Conservation (phyloP, 2,113 vertebrate genomes). For the Lycaon pictus region DNA sequence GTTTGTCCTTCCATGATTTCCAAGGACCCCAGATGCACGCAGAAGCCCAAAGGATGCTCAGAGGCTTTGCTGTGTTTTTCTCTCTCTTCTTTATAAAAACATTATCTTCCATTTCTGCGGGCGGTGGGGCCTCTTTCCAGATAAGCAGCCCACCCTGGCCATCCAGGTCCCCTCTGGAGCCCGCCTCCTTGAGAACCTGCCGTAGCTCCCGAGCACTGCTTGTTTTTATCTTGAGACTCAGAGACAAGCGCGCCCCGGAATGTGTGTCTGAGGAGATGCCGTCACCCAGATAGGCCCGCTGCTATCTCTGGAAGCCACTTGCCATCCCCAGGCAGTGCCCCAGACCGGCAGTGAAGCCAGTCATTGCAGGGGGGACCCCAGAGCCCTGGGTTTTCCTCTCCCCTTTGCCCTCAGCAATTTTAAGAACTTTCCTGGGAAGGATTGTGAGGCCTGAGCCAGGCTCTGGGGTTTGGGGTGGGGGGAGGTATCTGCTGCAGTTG, state of each 20-base stretch:
- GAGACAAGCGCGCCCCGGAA: slow-evolving; percentile 11
- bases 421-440: not conserved
- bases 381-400: not conserved
- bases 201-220: not conserved
- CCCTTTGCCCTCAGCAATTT: not conserved
- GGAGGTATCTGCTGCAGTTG: not conserved
- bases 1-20: not conserved
- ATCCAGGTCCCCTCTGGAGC: not conserved
- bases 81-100: slow-evolving; percentile 13
- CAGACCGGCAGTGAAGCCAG: not conserved
- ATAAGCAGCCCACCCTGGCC: not conserved
- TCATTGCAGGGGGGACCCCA: not conserved
- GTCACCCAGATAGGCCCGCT: not conserved
- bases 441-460: not conserved
- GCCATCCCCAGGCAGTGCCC: not conserved
- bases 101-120: not conserved
- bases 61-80: not conserved
- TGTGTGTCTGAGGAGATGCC: slow-evolving; percentile 51
- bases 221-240: slow-evolving; percentile 63
- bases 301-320: slow-evolving; percentile 46
- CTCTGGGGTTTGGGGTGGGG: not conserved
- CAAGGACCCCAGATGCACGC: not conserved
- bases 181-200: not conserved
- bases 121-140: not conserved
- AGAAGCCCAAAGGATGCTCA: not conserved